Evolutionary conservation across 2,888 invertebrate species (phyloP), one percentile per base, ranked within the genome.

Genomic region (Hoplodrina ambigua): DNA sequence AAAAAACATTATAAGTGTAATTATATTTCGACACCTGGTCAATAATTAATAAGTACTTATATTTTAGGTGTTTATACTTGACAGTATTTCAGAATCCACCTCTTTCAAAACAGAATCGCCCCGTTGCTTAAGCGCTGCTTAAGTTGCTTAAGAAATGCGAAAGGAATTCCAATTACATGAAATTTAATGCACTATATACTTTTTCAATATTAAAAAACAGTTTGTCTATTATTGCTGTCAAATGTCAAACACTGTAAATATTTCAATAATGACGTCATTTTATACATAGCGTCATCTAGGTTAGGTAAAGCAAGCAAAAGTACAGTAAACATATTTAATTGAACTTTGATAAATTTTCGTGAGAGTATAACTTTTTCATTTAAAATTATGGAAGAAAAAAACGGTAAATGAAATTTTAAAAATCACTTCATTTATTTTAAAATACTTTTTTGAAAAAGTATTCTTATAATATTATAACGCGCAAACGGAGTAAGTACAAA

Each of bases 341-440:
- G 4, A 10, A 2, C 8, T 50, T 37, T 6, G 37, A 41, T 30
- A 77, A 68, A 63, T 80, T 75, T 30, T 53, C 11, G 66, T 80
- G 15, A 19, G 57, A 62, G 17, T 59, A 55, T 49, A 63, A 46
- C 13, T 7, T 37, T 46, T 52, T 7, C 11, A 60, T n/a, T 33
- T 15, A 52, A 61, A 78, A 79, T 44, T 19, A 80, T 80, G 63
- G 52, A 55, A 61, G 41, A 60, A 54, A 78, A 76, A 70, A 71
- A 54, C 13, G 0, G 63, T n/a, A 71, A 78, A 80, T 80, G 33
- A 75, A 44, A 60, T 46, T 50, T 4, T 13, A n/a, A 57, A 62
- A 53, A 10, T 58, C 15, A 54, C 8, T 59, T 15, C n/a, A 52
- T 30, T 56, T 2, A 5, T 20, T 56, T 25, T 49, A 20, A 6